phyloP scores from a whole-genome alignment of 1,140 invertebrate species.

The Leptopilina clavipes region DNA sequence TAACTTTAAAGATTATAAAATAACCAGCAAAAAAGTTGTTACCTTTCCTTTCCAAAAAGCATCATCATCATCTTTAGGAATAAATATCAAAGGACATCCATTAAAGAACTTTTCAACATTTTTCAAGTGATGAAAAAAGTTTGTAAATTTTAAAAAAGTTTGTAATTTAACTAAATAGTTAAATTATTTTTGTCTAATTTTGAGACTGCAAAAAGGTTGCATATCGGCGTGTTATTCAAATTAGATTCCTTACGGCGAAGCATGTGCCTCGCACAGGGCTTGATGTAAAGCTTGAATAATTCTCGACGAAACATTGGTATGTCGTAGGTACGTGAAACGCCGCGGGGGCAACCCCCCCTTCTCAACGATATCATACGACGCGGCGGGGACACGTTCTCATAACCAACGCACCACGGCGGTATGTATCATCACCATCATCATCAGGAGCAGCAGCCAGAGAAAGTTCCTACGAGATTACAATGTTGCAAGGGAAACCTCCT shows the following conservation, averaged over 20 bases:
- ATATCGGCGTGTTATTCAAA: conserved; percentile 70
- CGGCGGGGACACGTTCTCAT: conserved; percentile 47
- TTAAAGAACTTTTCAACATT: too few species aligned
- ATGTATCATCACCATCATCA: conserved; percentile 63
- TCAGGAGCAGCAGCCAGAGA: too few species aligned
- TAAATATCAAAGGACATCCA: too few species aligned
- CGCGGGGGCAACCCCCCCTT: conserved; percentile 49
- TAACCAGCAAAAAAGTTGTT: not conserved
- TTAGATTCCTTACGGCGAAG: conserved; percentile 69
- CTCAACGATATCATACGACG: conserved; percentile 41
- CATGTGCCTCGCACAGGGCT: conserved; percentile 61
- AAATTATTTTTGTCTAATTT: too few species aligned
- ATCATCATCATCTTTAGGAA: too few species aligned
- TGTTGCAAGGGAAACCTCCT: conserved; percentile 16
- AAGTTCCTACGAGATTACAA: conserved; percentile 28
- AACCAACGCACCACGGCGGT: conserved; percentile 44
- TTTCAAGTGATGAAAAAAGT: too few species aligned
- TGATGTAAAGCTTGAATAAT: conserved; percentile 72
- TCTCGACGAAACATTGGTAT: conserved; percentile 65
- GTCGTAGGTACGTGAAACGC: conserved; percentile 55
- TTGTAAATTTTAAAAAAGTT: too few species aligned
- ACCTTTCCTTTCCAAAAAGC: too few species aligned
- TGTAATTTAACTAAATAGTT: too few species aligned
- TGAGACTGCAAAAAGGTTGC: too few species aligned
- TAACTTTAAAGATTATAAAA: not conserved